Conservation (phyloP, 2,888 invertebrate species). For the Colostygia pectinataria region DNA sequence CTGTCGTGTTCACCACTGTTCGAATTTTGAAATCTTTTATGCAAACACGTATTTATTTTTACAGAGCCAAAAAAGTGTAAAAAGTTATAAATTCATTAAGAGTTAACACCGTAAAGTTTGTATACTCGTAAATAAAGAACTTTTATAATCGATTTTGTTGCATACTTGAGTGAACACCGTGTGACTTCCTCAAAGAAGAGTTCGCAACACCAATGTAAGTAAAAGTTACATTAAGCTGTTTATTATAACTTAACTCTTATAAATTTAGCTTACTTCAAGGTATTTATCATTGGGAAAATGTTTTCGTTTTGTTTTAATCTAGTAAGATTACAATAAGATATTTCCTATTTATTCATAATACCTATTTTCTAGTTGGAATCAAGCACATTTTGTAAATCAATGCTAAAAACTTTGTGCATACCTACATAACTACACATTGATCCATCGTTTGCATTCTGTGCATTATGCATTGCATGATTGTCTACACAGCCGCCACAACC, state of each 20-base stretch:
- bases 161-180: constrained; percentile 64
- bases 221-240: constrained; percentile 68
- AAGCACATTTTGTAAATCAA: not conserved
- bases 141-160: constrained; percentile 51
- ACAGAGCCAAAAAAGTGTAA: too few relatives aligned
- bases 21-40: constrained; percentile 64
- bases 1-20: constrained; percentile 69
- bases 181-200: constrained; percentile 49
- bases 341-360: constrained; percentile 4
- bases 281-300: too few relatives aligned
- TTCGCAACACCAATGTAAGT: constrained; percentile 67
- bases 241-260: constrained; percentile 63
- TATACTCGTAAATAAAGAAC: not conserved
- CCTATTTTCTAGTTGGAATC: constrained; percentile 46
- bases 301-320: constrained; percentile 34
- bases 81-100: not conserved
- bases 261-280: too few relatives aligned
- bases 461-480: constrained; percentile 34
- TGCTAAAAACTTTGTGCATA: not conserved
- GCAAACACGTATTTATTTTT: too few relatives aligned
- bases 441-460: constrained; percentile 40
- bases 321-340: constrained; percentile 48
- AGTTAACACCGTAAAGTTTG: constrained; percentile 16
- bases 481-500: constrained; percentile 20
- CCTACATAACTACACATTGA: constrained; percentile 36